These are phyloP conservation scores for Habrosyne pyritoides DNA, from an alignment of 2,888 invertebrate species.

Conservation along the genomic window DNA sequence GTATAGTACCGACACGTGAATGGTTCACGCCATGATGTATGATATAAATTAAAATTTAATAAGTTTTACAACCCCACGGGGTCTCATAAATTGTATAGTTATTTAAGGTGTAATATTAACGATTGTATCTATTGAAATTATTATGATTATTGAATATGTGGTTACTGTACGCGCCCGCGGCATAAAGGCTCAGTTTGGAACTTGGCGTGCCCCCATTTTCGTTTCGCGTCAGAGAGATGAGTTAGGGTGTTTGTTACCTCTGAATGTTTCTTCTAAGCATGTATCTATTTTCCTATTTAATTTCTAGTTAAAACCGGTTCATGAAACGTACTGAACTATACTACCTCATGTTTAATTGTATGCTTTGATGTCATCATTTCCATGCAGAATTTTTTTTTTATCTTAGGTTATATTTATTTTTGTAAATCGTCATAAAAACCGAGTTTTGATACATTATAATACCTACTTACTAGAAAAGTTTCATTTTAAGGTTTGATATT, in stretches of 20 bases:
- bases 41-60: conserved; percentile 64
- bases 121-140: conserved; percentile 50
- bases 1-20: conserved; percentile 76
- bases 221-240: conserved; percentile 13
- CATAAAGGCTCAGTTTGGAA: neutral
- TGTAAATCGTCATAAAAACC: conserved; percentile 25
- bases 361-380: neutral
- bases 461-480: conserved; percentile 44
- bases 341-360: conserved; percentile 30
- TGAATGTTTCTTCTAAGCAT: conserved; percentile 19
- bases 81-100: conserved; percentile 73
- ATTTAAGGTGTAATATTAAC: conserved; percentile 72
- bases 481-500: conserved; percentile 69
- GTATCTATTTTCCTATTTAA: conserved; percentile 25
- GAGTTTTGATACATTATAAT: conserved; percentile 53
- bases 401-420: neutral
- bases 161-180: conserved; percentile 11
- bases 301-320: conserved; percentile 32
- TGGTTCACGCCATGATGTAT: conserved; percentile 67
- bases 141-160: conserved; percentile 33
- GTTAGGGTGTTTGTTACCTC: conserved; percentile 11
- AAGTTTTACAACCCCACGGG: conserved; percentile 66
- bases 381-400: neutral
- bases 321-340: conserved; percentile 30
- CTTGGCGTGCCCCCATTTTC: conserved; percentile 11